These are phyloP conservation scores for Channa striata DNA, from an alignment of 2,797 vertebrate species.

Conservation along the genomic window DNA sequence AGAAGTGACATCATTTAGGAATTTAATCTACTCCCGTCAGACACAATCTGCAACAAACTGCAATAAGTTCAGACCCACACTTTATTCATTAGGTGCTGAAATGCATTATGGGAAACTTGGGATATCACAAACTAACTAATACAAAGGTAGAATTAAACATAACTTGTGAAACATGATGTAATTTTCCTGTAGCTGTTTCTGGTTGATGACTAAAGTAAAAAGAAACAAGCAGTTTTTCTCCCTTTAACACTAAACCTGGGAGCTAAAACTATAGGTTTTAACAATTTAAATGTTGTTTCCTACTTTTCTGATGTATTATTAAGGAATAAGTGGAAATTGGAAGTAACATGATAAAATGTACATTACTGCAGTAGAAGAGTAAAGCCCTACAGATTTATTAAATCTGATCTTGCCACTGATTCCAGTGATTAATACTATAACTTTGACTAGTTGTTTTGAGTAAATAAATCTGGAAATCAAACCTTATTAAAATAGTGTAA, in stretches of 20 bases:
- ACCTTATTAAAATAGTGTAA: too few relatives aligned
- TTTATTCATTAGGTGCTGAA: background rate
- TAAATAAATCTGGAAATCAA: too few relatives aligned
- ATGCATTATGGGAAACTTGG: constrained; percentile 4
- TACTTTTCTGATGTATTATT: constrained; percentile 27
- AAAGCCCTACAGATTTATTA: too few relatives aligned
- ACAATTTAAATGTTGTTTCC: background rate
- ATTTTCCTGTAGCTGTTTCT: background rate
- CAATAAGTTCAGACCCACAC: constrained; percentile 6
- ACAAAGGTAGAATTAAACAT: background rate
- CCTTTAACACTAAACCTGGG: background rate
- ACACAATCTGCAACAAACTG: background rate
- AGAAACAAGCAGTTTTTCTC: constrained; percentile 14
- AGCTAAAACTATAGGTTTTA: background rate
- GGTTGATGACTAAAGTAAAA: background rate
- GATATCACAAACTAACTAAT: background rate
- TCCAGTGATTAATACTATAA: background rate
- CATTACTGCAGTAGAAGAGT: background rate
- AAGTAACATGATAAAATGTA: constrained; percentile 20
- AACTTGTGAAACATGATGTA: background rate
- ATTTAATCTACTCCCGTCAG: background rate
- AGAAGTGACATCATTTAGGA: background rate
- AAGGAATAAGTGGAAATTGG: constrained; percentile 19
- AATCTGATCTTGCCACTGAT: background rate
- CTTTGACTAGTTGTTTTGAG: too few relatives aligned